A percentile compares a stretch with the other conserved stretches of the same genome.
Evolutionary conservation across 2,797 vertebrate species (phyloP).

Genomic region (Vireo griseus): DNA sequence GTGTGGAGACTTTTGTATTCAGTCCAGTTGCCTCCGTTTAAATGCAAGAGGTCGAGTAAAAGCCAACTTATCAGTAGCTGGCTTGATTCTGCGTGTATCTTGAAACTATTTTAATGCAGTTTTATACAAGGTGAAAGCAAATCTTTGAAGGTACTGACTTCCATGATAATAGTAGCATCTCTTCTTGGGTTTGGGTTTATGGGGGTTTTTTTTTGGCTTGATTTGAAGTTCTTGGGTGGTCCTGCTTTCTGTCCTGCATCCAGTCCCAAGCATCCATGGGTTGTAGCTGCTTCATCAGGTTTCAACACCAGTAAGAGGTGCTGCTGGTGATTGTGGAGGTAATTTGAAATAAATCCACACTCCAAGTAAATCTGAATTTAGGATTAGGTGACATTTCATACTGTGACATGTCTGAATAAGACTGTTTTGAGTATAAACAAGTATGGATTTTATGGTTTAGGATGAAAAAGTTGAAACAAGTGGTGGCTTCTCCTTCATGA

Average conservation of each 20-base stretch:
- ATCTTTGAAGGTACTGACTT: background rate
- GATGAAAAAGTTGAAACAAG: background rate
- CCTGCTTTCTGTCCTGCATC: background rate
- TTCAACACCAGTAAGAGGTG: background rate
- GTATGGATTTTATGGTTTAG: background rate
- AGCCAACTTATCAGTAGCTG: background rate
- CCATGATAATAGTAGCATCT: background rate
- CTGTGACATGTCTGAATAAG: background rate
- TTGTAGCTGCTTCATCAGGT: background rate
- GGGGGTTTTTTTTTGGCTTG: accelerated
- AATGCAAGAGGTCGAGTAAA: background rate
- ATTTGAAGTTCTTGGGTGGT: background rate
- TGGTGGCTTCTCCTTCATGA: background rate
- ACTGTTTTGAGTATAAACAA: background rate
- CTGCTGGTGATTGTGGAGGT: background rate
- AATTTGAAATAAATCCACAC: background rate
- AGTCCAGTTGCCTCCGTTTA: background rate
- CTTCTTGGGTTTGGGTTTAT: background rate
- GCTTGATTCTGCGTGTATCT: background rate
- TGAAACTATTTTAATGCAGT: background rate
- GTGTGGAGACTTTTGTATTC: background rate
- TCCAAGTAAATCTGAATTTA: background rate
- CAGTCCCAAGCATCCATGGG: background rate
- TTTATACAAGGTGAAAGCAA: background rate
- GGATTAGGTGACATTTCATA: background rate